phyloP scores from a whole-genome alignment of 2,797 vertebrate genomes.

The Myotis vivesi region DNA sequence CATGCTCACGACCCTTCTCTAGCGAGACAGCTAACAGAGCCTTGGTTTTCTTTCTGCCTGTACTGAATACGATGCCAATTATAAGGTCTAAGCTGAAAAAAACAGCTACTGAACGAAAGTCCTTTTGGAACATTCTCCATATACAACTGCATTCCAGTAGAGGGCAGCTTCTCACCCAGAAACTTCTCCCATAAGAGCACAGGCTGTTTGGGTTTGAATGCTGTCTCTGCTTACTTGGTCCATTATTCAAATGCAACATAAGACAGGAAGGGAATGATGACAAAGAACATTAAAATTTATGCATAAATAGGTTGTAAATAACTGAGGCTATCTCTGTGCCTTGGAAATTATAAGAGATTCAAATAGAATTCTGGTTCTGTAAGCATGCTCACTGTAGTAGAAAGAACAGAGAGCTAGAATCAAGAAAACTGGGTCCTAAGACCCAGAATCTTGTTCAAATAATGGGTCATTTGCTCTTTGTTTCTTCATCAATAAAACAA shows the following conservation, averaged over 20 bases:
- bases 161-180: constrained; percentile 26
- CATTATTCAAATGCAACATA: not conserved
- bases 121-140: not conserved
- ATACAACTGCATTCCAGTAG: not conserved
- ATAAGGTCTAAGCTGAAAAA: not conserved
- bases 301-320: not conserved
- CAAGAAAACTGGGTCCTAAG: not conserved
- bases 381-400: not conserved
- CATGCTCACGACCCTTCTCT: not conserved
- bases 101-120: not conserved
- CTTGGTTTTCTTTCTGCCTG: not conserved
- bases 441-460: not conserved
- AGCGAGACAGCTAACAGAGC: not conserved
- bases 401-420: not conserved
- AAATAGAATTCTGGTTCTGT: not conserved
- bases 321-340: not conserved
- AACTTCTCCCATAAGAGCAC: not conserved
- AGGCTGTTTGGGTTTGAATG: not conserved
- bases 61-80: not conserved
- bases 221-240: not conserved
- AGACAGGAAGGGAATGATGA: not conserved
- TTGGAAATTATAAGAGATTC: constrained; percentile 1
- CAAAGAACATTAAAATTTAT: not conserved
- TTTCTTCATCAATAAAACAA: not conserved
- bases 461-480: not conserved